Evolutionary conservation across 2,888 invertebrate genomes (phyloP).

Genomic region (Drosophila ezoana): DNA sequence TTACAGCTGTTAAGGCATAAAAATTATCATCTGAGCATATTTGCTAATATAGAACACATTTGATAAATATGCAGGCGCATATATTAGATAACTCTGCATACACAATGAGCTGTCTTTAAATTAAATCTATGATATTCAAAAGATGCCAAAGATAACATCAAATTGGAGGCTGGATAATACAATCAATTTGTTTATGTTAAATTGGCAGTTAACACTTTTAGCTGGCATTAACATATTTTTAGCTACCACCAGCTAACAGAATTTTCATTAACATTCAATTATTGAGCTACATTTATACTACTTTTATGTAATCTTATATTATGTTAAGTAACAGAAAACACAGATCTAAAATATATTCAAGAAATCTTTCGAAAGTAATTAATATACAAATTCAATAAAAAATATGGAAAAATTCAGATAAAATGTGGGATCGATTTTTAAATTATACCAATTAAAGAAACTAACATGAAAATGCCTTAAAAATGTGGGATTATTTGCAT

Average conservation of each 20-base stretch:
- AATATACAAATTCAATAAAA: too few species aligned
- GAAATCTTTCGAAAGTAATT: too few species aligned
- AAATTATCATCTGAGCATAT: conserved; percentile 9
- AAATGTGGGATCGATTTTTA: too few species aligned
- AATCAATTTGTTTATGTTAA: conserved; percentile 8
- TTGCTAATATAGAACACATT: conserved; percentile 2
- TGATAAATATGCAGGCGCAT: neutral
- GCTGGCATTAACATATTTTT: conserved; percentile 13
- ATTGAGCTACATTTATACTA: neutral
- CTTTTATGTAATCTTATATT: too few species aligned
- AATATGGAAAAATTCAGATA: too few species aligned
- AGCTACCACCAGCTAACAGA: neutral
- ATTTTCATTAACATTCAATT: conserved; percentile 1
- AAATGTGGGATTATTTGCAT: too few species aligned
- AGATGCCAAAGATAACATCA: conserved; percentile 16
- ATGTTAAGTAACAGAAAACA: too few species aligned
- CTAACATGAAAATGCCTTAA: too few species aligned
- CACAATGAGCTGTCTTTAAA: conserved; percentile 7
- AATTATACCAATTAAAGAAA: too few species aligned
- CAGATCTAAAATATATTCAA: too few species aligned
- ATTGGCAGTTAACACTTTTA: neutral
- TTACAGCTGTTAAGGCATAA: conserved; percentile 5
- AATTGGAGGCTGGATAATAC: neutral
- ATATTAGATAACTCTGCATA: conserved; percentile 19
- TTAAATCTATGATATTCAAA: conserved; percentile 1